phyloP scores from a whole-genome alignment of 2,888 invertebrate species.

The Stomorhina lunata region DNA sequence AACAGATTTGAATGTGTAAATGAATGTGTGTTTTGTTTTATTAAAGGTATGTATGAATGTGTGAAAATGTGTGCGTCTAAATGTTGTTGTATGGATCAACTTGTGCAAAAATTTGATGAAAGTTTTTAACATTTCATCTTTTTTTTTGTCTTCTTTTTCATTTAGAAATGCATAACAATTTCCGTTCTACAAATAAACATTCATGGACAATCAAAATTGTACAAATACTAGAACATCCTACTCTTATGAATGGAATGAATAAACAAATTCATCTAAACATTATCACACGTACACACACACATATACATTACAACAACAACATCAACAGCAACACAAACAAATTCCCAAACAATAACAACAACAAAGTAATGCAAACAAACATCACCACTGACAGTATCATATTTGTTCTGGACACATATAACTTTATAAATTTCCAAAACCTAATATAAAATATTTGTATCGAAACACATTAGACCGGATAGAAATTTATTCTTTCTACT shows the following conservation, averaged over 20 bases:
- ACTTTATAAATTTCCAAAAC: slow-evolving; percentile 42
- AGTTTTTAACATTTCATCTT: slow-evolving; percentile 53
- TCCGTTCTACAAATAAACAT: slow-evolving; percentile 43
- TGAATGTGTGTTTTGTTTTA: neutral
- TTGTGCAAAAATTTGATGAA: slow-evolving; percentile 41
- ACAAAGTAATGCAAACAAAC: slow-evolving; percentile 11
- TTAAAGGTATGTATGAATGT: neutral
- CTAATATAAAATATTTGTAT: too few relatives aligned
- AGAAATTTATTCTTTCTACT: too few relatives aligned
- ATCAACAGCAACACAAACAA: too few relatives aligned
- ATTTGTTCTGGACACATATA: slow-evolving; percentile 54
- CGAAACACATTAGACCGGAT: too few relatives aligned
- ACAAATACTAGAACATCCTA: too few relatives aligned
- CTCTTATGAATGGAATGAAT: neutral
- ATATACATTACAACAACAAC: neutral
- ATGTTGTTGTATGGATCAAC: too few relatives aligned
- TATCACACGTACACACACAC: neutral
- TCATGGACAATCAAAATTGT: neutral
- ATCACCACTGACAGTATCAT: slow-evolving; percentile 39
- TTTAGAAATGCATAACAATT: slow-evolving; percentile 60
- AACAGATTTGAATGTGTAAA: neutral
- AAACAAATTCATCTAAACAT: neutral
- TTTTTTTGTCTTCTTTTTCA: slow-evolving; percentile 24
- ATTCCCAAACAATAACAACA: slow-evolving; percentile 22
- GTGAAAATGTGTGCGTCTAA: too few relatives aligned